These are phyloP conservation scores for Epizoanthus rinbou DNA, from an alignment of 92 coral and sea anemone genomes.

Conservation along the genomic window DNA sequence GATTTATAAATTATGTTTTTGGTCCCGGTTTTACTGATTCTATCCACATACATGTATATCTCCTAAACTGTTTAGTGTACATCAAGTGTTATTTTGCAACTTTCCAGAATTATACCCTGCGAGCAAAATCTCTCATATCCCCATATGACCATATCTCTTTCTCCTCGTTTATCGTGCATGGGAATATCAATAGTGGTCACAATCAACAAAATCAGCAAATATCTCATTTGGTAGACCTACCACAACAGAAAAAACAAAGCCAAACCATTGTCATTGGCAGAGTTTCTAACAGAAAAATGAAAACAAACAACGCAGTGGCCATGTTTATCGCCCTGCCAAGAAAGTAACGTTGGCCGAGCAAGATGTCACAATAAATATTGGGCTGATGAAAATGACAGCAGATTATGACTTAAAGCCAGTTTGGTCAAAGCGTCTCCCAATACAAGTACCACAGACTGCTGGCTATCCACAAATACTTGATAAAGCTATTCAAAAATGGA, in stretches of 20 bases:
- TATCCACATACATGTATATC: too few relatives aligned
- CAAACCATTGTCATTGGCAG: constrained; percentile 22
- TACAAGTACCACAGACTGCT: constrained; percentile 52
- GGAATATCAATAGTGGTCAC: background rate
- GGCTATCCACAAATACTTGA: constrained; percentile 39
- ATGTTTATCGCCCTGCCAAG: constrained; percentile 2
- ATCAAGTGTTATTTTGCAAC: too few relatives aligned
- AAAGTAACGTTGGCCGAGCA: constrained; percentile 10
- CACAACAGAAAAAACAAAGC: background rate
- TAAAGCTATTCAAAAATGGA: constrained; percentile 48
- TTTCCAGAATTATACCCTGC: too few relatives aligned
- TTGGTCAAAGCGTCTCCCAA: constrained; percentile 53
- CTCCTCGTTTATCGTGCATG: too few relatives aligned
- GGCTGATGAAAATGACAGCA: constrained; percentile 44
- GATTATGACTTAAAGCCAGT: constrained; percentile 40
- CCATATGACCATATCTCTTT: too few relatives aligned
- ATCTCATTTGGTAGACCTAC: too few relatives aligned
- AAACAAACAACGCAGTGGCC: constrained; percentile 20
- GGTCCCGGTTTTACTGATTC: too few relatives aligned
- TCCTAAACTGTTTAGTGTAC: too few relatives aligned
- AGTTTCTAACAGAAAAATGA: background rate
- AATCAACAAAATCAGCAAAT: too few relatives aligned
- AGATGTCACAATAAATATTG: constrained; percentile 34
- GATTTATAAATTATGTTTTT: too few relatives aligned
- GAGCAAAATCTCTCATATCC: too few relatives aligned